phyloP scores from a whole-genome alignment of 1,140 invertebrate species.

The Anoplophora glabripennis region DNA sequence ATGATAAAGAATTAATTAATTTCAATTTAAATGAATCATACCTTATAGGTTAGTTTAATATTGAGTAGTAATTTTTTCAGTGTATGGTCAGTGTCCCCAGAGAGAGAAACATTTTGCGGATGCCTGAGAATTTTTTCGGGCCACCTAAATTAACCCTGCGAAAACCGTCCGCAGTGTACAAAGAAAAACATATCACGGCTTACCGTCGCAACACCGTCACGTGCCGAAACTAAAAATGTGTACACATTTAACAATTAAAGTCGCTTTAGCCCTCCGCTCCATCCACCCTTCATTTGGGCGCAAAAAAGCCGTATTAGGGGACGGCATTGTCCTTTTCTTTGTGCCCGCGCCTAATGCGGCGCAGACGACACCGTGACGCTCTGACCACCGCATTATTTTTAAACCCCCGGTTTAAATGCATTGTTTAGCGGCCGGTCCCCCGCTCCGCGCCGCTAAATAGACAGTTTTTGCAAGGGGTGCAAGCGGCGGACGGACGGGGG shows the following conservation, averaged over 20 bases:
- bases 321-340: slow-evolving; percentile 24
- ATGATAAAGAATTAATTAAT: too few species aligned
- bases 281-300: slow-evolving; percentile 15
- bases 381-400: slow-evolving; percentile 23
- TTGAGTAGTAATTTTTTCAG: too few species aligned
- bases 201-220: slow-evolving; percentile 19
- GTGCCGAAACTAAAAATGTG: slow-evolving; percentile 19
- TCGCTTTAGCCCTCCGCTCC: slow-evolving; percentile 22
- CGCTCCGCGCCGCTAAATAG: slow-evolving; percentile 15
- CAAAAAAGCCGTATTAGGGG: slow-evolving; percentile 19
- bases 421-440: slow-evolving; percentile 21
- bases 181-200: too few species aligned
- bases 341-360: slow-evolving; percentile 19
- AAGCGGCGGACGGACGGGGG: background rate
- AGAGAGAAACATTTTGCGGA: too few species aligned
- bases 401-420: slow-evolving; percentile 18
- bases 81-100: too few species aligned
- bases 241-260: slow-evolving; percentile 25
- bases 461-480: slow-evolving; percentile 7
- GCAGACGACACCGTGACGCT: slow-evolving; percentile 16
- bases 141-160: too few species aligned
- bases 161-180: too few species aligned
- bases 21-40: too few species aligned
- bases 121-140: too few species aligned
- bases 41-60: too few species aligned